phyloP scores from a whole-genome alignment of 2,888 invertebrate genomes.

The Drosophila tanythrix region DNA sequence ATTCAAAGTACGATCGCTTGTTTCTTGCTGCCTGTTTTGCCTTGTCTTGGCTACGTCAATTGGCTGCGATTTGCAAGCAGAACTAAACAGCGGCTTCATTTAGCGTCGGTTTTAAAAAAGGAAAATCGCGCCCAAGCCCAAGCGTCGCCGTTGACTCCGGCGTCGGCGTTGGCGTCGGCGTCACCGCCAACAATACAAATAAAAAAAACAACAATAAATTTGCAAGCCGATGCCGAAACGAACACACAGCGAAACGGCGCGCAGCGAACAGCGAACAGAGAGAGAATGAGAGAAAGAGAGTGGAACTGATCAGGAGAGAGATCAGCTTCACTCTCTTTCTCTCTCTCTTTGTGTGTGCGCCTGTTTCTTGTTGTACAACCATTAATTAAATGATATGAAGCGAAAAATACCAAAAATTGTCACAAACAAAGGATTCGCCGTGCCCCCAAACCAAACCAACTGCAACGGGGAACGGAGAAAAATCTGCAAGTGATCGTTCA shows the following conservation, averaged over 20 bases:
- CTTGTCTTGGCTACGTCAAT: constrained; percentile 65
- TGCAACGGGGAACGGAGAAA: background rate
- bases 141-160: constrained; percentile 42
- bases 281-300: background rate
- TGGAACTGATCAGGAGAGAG: background rate
- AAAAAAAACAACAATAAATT: constrained; percentile 11
- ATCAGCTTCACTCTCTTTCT: background rate
- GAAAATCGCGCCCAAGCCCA: constrained; percentile 66
- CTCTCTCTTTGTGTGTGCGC: constrained; percentile 3
- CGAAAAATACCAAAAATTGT: constrained; percentile 41
- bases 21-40: constrained; percentile 12
- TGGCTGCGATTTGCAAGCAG: constrained; percentile 81
- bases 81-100: constrained; percentile 78
- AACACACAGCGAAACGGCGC: constrained; percentile 7
- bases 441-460: constrained; percentile 7
- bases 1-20: constrained; percentile 11
- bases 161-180: constrained; percentile 12
- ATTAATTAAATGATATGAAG: constrained; percentile 23
- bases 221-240: constrained; percentile 33
- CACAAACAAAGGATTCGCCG: constrained; percentile 45
- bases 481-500: constrained; percentile 34
- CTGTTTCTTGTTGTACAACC: constrained; percentile 1
- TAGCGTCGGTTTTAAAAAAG: constrained; percentile 67
- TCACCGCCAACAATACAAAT: constrained; percentile 28
- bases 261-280: constrained; percentile 4